Evolutionary conservation across 1,140 invertebrate species (phyloP), one percentile per base, ranked within the genome.

Genomic region (Drosophila malerkotliana): DNA sequence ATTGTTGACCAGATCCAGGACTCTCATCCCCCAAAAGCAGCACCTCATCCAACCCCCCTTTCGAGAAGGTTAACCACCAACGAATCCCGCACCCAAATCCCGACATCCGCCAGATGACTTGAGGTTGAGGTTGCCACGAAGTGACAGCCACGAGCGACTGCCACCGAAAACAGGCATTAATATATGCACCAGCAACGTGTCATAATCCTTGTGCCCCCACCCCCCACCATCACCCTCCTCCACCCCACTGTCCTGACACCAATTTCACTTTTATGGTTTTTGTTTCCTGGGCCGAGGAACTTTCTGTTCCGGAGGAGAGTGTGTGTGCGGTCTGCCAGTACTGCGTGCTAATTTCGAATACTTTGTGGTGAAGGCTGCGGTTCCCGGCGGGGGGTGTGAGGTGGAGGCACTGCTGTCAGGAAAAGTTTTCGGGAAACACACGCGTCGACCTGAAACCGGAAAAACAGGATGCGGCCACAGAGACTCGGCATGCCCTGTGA

Each of bases 301-400:
- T 69, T 69, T 69, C 15, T 12, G 53, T 32, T 9, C 28, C n/a
- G 14, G 49, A 15, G 28, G 48, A 14, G 39, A 5, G 44, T 12
- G 48, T 21, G 21, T 24, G 39, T 69, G 66, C 5, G 78, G 72
- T 41, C 58, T 77, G 44, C 62, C 72, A 52, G 66, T 21, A 44
- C 54, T 67, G 60, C 66, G 69, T 72, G 69, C 69, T 72, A 77
- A 72, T 77, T 82, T 79, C 68, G 53, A 79, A 79, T 79, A 80
- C 77, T 74, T 72, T 79, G 77, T 49, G 76, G 77, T 45, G 57
- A 55, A 49, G 14, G 39, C 57, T 74, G 52, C 49, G 44, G 39
- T 53, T 34, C 28, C 15, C 44, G 21, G 12, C 7, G 1, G 7
- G 10, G 1, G 21, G 0, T 14, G 10, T 14, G 14, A 24, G 14